Conservation (phyloP, 2,797 vertebrate genomes). For the Nannoperca obscura region DNA sequence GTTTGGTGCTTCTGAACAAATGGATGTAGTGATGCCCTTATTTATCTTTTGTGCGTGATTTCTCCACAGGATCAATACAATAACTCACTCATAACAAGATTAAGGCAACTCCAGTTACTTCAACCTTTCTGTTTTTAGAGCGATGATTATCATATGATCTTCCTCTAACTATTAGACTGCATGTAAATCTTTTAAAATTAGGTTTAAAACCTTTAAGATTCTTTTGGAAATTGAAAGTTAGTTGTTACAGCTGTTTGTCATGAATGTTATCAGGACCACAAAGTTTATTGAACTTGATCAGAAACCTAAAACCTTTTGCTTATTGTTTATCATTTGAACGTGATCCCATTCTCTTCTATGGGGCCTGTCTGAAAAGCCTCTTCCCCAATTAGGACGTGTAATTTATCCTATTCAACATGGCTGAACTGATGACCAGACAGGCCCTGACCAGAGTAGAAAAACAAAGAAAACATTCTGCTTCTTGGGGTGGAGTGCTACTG, state of each 20-base stretch:
- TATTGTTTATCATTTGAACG: constrained; percentile 45
- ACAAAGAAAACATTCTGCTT: constrained; percentile 71
- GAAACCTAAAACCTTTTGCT: constrained; percentile 40
- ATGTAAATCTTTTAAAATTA: neutral
- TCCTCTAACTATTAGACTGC: neutral
- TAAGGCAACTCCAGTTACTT: neutral
- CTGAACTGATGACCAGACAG: constrained; percentile 59
- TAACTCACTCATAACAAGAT: constrained; percentile 1
- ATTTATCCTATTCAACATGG: constrained; percentile 58
- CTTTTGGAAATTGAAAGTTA: neutral
- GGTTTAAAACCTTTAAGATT: neutral
- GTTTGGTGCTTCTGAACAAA: neutral
- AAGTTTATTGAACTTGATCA: constrained; percentile 20
- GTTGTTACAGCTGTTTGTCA: neutral
- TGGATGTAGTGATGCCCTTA: neutral
- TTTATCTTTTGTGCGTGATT: neutral
- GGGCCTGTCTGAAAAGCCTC: constrained; percentile 27
- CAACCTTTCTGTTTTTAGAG: constrained; percentile 2
- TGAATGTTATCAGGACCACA: neutral
- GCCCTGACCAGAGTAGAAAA: constrained; percentile 55
- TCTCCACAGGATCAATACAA: neutral
- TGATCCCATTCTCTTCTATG: constrained; percentile 34
- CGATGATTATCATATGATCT: neutral
- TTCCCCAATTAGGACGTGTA: constrained; percentile 66
- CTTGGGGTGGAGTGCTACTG: constrained; percentile 58